These are phyloP conservation scores for Cinclus mexicanus DNA, from an alignment of 2,113 vertebrate species.

Conservation along the genomic window DNA sequence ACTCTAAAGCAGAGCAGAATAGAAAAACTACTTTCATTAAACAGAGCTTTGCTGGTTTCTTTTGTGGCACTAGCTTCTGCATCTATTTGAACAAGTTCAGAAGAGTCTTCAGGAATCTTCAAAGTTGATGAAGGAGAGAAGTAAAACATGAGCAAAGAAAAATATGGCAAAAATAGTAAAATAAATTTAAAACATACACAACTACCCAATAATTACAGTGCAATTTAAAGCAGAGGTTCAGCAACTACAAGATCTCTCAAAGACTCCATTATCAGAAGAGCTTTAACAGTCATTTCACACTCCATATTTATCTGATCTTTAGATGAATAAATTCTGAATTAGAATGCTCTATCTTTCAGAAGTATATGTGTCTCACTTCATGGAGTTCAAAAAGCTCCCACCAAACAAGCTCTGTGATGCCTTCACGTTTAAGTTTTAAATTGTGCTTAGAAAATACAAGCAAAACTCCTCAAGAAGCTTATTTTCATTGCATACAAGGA, in stretches of 20 bases:
- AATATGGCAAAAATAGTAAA: background rate
- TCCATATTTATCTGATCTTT: background rate
- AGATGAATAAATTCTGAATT: background rate
- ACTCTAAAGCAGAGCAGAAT: background rate
- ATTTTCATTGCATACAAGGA: background rate
- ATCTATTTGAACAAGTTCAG: background rate
- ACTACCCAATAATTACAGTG: background rate
- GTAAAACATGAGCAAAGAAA: background rate
- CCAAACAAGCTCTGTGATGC: rapidly evolving
- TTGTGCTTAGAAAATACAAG: background rate
- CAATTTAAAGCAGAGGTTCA: background rate
- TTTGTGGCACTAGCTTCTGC: background rate
- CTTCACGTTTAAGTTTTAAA: background rate
- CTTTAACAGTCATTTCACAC: background rate
- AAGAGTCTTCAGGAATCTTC: background rate
- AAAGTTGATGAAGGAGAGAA: background rate
- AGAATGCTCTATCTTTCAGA: background rate
- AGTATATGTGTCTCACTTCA: background rate
- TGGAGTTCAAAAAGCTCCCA: background rate
- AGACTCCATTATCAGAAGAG: background rate
- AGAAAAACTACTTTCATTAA: background rate
- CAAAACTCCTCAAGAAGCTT: background rate
- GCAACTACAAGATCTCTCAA: background rate
- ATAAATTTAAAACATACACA: background rate
- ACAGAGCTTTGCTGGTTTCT: background rate